A percentile compares a stretch with the other conserved stretches of the same genome.
phyloP scores from a whole-genome alignment of 1,140 invertebrate genomes.

The Pemphigus obesinymphae region DNA sequence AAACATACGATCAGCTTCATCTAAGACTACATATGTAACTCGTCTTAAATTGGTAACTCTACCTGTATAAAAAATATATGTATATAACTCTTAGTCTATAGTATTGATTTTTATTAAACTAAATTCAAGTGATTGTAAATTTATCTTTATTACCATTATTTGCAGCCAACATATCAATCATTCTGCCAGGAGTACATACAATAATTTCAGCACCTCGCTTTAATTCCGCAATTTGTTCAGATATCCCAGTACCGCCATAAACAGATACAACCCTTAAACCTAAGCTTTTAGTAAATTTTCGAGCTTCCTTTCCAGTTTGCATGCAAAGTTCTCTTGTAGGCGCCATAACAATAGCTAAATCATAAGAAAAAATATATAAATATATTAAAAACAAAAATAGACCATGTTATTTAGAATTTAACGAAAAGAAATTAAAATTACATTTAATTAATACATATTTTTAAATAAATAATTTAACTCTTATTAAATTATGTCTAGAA shows the following conservation, averaged over 20 bases:
- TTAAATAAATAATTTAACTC: no score
- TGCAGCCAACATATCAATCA: conserved; percentile 99
- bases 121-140: not conserved
- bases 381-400: not conserved
- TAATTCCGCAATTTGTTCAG: conserved; percentile 95
- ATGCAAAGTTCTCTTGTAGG: conserved; percentile 97
- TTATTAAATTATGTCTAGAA: no score
- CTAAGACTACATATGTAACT: conserved; percentile 94
- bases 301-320: conserved; percentile 97
- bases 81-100: not conserved
- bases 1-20: conserved; percentile 99
- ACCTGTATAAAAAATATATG: conserved; percentile 51
- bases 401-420: not conserved
- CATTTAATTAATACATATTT: not conserved
- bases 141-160: conserved; percentile 64
- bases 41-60: conserved; percentile 92
- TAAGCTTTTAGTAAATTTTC: conserved; percentile 88
- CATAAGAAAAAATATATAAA: not conserved
- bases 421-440: not conserved
- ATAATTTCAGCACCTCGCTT: conserved; percentile 98
- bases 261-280: conserved; percentile 88
- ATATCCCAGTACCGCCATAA: conserved; percentile 96
- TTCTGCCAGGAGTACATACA: conserved; percentile 96
- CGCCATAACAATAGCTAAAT: conserved; percentile 84
- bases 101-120: not conserved